A percentile compares a stretch with the other conserved stretches of the same genome.
phyloP scores from a whole-genome alignment of 2,797 vertebrate genomes.

The Lithobates sylvaticus region DNA sequence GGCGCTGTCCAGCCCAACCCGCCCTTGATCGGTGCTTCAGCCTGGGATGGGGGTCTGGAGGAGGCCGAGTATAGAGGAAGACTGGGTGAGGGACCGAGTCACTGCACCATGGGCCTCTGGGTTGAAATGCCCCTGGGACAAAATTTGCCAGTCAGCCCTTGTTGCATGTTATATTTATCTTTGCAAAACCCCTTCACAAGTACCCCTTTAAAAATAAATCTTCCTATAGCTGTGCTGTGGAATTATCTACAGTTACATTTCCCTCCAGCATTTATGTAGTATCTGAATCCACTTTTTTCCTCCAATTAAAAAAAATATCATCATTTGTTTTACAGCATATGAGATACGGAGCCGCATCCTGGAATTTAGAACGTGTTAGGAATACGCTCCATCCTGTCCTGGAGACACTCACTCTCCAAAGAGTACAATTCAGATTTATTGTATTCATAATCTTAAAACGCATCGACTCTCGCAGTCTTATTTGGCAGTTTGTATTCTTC shows the following conservation, averaged over 20 bases:
- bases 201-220: neutral
- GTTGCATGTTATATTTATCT: no score
- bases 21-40: no score
- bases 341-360: conserved; percentile 11
- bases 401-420: conserved; percentile 24
- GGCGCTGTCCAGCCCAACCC: no score
- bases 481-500: conserved; percentile 57
- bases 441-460: conserved; percentile 56
- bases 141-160: no score
- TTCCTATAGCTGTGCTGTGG: neutral
- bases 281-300: neutral
- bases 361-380: conserved; percentile 21
- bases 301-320: conserved; percentile 34
- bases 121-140: no score
- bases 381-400: conserved; percentile 24
- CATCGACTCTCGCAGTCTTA: conserved; percentile 44
- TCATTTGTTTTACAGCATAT: conserved; percentile 16
- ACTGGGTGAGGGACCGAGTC: no score
- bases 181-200: no score
- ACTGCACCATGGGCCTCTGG: no score
- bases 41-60: no score
- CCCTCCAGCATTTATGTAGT: no score
- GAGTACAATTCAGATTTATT: conserved; percentile 45
- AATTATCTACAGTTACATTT: no score
- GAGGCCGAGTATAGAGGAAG: no score